Conservation (phyloP, 92 coral and sea anemone species). For the Montipora capitata region DNA sequence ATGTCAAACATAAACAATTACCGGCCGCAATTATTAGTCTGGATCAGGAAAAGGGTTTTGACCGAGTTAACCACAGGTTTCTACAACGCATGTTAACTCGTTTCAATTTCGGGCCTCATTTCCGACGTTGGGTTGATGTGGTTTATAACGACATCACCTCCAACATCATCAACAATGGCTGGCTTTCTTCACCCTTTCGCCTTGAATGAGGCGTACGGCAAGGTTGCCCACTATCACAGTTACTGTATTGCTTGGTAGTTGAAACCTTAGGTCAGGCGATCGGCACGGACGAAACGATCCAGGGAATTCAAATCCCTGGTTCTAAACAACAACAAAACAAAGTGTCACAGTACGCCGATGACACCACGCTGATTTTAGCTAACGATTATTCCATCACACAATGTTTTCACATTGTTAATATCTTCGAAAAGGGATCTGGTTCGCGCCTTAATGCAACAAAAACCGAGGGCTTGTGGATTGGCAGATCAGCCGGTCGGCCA, state of each 20-base stretch:
- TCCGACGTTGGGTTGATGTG: constrained; percentile 30
- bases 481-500: too few relatives aligned
- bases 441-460: too few relatives aligned
- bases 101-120: background rate
- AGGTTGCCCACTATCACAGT: constrained; percentile 64
- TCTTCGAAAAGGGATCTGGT: background rate
- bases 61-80: background rate
- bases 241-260: constrained; percentile 48
- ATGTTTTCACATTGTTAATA: constrained; percentile 12
- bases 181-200: constrained; percentile 15
- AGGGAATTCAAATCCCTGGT: constrained; percentile 48
- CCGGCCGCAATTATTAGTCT: background rate
- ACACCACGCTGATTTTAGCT: constrained; percentile 33
- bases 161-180: constrained; percentile 44
- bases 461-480: too few relatives aligned
- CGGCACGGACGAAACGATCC: constrained; percentile 9
- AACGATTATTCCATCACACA: constrained; percentile 12
- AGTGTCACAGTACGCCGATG: constrained; percentile 60
- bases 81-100: too few relatives aligned
- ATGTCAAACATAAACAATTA: background rate
- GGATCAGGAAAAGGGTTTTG: constrained; percentile 6
- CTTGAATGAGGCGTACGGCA: constrained; percentile 46
- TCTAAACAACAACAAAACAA: background rate
- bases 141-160: constrained; percentile 34
- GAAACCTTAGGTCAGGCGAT: constrained; percentile 50